Evolutionary conservation across 1,140 invertebrate species (phyloP), one percentile per base, ranked within the genome.

Genomic region (Sinella curviseta): DNA sequence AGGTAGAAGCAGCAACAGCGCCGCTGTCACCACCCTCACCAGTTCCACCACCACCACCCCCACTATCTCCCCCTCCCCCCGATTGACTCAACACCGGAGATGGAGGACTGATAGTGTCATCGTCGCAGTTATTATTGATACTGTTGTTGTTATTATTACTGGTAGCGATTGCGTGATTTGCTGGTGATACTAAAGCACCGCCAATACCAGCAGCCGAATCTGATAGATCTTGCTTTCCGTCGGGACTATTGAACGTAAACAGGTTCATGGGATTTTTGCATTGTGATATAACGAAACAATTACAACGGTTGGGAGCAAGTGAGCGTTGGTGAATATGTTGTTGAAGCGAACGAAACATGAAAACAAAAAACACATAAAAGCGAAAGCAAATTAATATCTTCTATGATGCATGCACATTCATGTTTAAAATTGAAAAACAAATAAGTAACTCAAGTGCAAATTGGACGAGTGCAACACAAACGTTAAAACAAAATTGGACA

Each of bases 1-100:
- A 87, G 86, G 79, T 87, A 86, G 30, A 86, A 85, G 86, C 87
- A 87, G 79, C 82, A 48, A 35, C 67, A 16, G 31, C 67, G 17
- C 30, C 28, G 16, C 54, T 82, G 67, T 39, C 74, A 12, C 34
- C 74, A n/a, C 26, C 26, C 17, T 30, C 57, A 35, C 57, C 81
- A 67, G 57, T 28, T 34, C 16, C 24, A 26, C 26, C 57, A 26
- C 57, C 57, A 65, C 26, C 24, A 20, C 39, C 20, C 20, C n/a
- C n/a, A n/a, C 55, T n/a, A n/a, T 33, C 26, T 33, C 12, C 57
- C n/a, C 31, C 30, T 8, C 65, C 24, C 28, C 26, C 31, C 65
- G 48, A 36, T 78, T 34, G 74, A 34, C 36, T 30, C 76, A 48
- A 67, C 28, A 33, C 26, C 83, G 65, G 26, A 12, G 65, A 30